Evolutionary conservation across 2,113 vertebrate species (phyloP), one percentile per base, ranked within the genome.

Genomic region (Dasyprocta punctata): DNA sequence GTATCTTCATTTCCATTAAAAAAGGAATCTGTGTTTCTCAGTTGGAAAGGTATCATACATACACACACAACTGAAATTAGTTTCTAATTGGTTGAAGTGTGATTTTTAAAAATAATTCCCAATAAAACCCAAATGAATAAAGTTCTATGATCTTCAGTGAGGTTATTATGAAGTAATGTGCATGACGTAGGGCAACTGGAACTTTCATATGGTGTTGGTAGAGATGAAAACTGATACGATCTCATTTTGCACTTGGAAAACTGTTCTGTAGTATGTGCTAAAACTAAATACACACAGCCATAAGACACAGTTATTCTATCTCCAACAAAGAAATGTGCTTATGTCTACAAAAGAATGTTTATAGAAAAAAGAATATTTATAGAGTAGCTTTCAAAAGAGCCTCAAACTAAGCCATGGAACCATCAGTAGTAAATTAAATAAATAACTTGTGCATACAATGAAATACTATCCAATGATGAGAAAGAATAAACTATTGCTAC

Each of bases 121-220:
- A 69, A 91, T 65, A 84, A 97, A 93, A 69, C 19, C 63, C 24
- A 91, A 87, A 82, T 75, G n/a, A 94, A 86, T 91, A 69, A 67
- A 87, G 19, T 49, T 36, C 47, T 88, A 33, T 80, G 13, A 65
- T 90, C 5, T 24, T 84, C 28, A 90, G 67, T 61, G 19, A 75
- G 19, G 65, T 83, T 8, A 56, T 89, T 81, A 85, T 77, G 41
- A 88, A 90, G 10, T 26, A 92, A 73, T 65, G 22, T 44, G 6
- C 36, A 58, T 94, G 36, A 92, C 60, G 38, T 54, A 92, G 22
- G 92, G n/a, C 22, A 94, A 88, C 14, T 93, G 16, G 49, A 92
- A 83, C 26, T 47, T 56, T 83, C 17, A 30, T 49, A 52, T 83
- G 36, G 61, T 69, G 20, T 61, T 47, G 0, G 7, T 96, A 3